Evolutionary conservation across 2,888 invertebrate species (phyloP), one percentile per base, ranked within the genome.

Genomic region (Clistopyga incitator): DNA sequence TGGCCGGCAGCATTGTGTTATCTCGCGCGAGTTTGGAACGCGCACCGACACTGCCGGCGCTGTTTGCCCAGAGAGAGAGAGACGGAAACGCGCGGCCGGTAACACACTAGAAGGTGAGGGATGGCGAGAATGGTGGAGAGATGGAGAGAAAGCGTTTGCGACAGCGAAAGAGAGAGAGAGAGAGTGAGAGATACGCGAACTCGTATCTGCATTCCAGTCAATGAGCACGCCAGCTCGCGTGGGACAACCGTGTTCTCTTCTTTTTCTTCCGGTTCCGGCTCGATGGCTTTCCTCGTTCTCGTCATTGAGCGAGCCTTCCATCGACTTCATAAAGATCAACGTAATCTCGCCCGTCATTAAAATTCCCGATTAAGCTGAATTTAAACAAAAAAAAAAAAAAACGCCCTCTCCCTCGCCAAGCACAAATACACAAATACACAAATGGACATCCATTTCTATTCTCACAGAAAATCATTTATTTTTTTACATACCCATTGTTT

Each of bases 151-250:
- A 54, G 50, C n/a, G 71, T 56, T 29, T 15, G 76, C n/a, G 8
- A 56, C 61, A 80, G 65, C 29, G 15, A 29, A 38, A 38, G 83
- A 82, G 78, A 77, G 84, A 65, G 68, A 23, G 54, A 79, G 78
- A 45, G 47, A 77, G 70, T 65, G 68, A 81, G 76, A 77, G 81
- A 76, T 84, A 82, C 67, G 65, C 78, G 72, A 82, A 75, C 78
- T 80, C 86, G 86, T 90, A 90, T 90, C 90, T 90, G 87, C 89
- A 89, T 90, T 90, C 90, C 90, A 90, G 89, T 88, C 90, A 88
- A 89, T 89, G 89, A 90, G 86, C 90, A 90, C 86, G 79, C 86
- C 87, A 86, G 84, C 77, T 84, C 87, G 76, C 81, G 80, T 79
- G 80, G 85, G 81, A 86, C 81, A 81, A 82, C 68, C 52, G 29